Percentiles rank a stretch among this genome's conserved stretches.
Evolutionary conservation across 2,888 invertebrate species (phyloP).

Genomic region (Leptinotarsa rubiginosa): DNA sequence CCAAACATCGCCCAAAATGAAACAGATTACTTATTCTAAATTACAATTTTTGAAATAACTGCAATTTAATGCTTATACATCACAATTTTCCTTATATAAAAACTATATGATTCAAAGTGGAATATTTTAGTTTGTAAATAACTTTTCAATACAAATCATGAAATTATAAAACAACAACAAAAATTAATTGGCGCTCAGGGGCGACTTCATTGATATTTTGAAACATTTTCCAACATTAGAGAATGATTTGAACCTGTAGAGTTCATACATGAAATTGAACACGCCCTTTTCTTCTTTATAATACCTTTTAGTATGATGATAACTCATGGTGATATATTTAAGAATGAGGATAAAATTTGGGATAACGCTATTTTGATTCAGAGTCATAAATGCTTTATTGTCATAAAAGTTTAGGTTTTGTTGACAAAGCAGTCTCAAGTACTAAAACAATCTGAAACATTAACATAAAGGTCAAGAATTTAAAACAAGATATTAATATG

Average conservation of each 20-base stretch:
- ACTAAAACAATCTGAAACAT: too few relatives aligned
- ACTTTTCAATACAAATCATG: too few relatives aligned
- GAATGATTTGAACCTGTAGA: neutral
- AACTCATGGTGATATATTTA: neutral
- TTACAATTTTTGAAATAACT: neutral
- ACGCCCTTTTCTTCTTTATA: neutral
- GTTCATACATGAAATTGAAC: neutral
- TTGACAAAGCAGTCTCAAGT: too few relatives aligned
- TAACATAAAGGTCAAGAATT: too few relatives aligned
- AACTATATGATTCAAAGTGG: too few relatives aligned
- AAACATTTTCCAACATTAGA: neutral
- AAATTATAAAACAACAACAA: too few relatives aligned
- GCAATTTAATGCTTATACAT: neutral
- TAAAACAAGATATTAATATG: too few relatives aligned
- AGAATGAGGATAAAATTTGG: neutral
- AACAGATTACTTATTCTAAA: neutral
- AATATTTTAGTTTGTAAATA: too few relatives aligned
- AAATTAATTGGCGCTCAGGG: too few relatives aligned
- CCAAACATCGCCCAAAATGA: neutral
- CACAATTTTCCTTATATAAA: neutral
- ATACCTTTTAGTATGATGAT: neutral
- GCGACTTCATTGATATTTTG: constrained; percentile 1
- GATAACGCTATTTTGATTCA: neutral
- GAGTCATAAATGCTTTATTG: too few relatives aligned
- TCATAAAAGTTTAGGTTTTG: too few relatives aligned